These are phyloP conservation scores for Actinia tenebrosa DNA, from an alignment of 64 coral and sea anemone species.

Conservation along the genomic window DNA sequence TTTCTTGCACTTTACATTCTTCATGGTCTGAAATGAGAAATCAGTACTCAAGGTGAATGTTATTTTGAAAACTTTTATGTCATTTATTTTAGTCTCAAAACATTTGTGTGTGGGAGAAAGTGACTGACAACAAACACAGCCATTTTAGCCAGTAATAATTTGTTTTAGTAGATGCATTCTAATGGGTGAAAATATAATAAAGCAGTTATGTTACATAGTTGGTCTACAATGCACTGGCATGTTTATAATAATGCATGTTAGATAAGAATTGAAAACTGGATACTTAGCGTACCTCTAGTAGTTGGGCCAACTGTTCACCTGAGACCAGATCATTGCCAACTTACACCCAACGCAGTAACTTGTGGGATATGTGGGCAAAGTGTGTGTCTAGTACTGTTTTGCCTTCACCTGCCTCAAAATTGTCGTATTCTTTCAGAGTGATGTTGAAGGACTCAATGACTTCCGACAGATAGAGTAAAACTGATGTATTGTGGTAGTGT, in stretches of 20 bases:
- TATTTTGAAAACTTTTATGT: no score
- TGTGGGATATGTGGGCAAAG: constrained; percentile 24
- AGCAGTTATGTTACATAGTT: no score
- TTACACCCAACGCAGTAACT: constrained; percentile 7
- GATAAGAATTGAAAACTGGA: no score
- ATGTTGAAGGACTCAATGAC: constrained; percentile 2
- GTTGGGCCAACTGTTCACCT: constrained; percentile 12
- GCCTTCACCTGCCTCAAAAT: constrained; percentile 28
- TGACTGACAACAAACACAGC: no score
- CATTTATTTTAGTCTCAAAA: no score
- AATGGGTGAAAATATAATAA: no score
- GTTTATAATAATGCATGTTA: no score
- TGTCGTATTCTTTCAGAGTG: neutral
- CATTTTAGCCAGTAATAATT: no score
- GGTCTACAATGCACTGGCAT: no score
- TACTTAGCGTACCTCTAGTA: neutral
- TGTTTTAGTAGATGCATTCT: no score
- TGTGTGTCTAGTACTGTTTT: constrained; percentile 29
- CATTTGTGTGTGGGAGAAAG: no score
- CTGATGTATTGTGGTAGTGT: constrained; percentile 17
- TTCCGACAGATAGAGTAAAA: neutral
- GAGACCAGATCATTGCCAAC: constrained; percentile 25
- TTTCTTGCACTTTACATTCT: constrained; percentile 16
- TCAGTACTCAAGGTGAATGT: no score
- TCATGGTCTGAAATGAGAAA: neutral